Evolutionary conservation across 2,113 vertebrate species (phyloP), one percentile per base, ranked within the genome.

Genomic region (Solea solea): DNA sequence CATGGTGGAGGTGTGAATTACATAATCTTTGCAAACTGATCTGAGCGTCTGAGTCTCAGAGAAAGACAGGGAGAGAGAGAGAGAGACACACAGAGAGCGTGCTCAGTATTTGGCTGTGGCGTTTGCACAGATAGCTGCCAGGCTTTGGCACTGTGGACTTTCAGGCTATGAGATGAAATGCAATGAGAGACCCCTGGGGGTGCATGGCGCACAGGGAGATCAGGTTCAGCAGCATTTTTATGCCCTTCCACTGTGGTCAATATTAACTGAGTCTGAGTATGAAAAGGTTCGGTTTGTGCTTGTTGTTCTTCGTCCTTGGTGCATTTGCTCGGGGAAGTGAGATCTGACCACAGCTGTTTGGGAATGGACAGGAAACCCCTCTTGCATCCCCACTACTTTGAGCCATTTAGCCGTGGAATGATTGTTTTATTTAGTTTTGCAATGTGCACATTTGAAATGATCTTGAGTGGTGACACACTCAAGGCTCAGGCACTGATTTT

Each of bases 161-260:
- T 58, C 61, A 88, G 69, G 60, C 65, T 71, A 42, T 42, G 56
- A 72, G 51, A 69, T 59, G 64, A 79, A 83, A 69, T 56, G 48
- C 63, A 34, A 6, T 65, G 57, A 78, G 69, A 86, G 72, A 65
- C 84, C 72, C 78, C 65, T 57, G 48, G 92, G 92, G 82, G 89
- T 86, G 74, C 85, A 88, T 74, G 90, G 92, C 54, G 5, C 88
- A 78, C 51, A 85, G 83, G 91, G 92, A 90, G 71, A 85, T 86
- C 44, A 64, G 87, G 87, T 83, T 83, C 66, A 68, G 28, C 49
- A 42, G 10, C 0, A 1, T 58, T 76, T 59, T 76, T 74, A 45
- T 80, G 67, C 52, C 53, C 55, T 78, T 44, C 28, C 50, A 40
- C 48, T 67, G 42, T 8, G n/a, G 58, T 76, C 41, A 13, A 1